A percentile compares a stretch with the other conserved stretches of the same genome.
phyloP scores from a whole-genome alignment of 1,140 invertebrate genomes.

The Bombus superbus region DNA sequence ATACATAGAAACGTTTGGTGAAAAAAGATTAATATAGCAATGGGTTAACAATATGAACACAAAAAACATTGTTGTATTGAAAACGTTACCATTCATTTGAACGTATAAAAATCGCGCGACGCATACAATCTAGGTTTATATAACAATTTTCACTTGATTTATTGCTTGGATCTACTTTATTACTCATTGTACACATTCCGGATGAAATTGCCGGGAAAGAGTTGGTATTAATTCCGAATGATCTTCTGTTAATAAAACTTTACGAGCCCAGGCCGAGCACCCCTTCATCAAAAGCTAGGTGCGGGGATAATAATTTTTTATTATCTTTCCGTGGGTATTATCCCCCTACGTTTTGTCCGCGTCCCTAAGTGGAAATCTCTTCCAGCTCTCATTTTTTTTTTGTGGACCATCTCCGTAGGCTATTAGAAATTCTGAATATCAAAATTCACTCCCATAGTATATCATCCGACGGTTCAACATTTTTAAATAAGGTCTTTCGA shows the following conservation, averaged over 20 bases:
- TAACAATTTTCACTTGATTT: neutral
- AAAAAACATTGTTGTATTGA: neutral
- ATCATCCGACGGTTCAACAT: neutral
- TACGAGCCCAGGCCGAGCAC: neutral
- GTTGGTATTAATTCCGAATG: conserved; percentile 2
- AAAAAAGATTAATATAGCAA: neutral
- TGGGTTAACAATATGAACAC: neutral
- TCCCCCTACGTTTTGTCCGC: neutral
- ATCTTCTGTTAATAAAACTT: conserved; percentile 23
- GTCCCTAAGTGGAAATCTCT: conserved; percentile 12
- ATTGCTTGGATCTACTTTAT: neutral
- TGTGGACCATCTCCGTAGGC: neutral
- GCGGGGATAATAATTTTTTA: conserved; percentile 13
- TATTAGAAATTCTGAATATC: neutral
- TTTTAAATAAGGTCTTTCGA: neutral
- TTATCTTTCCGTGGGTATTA: conserved; percentile 5
- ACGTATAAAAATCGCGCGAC: too few species aligned
- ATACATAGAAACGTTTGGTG: too few species aligned
- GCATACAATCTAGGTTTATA: neutral
- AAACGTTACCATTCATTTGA: neutral
- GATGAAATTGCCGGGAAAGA: neutral
- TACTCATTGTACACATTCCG: neutral
- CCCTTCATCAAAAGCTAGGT: conserved; percentile 10
- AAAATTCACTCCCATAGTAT: neutral
- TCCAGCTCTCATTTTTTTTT: neutral